A percentile compares a stretch with the other conserved stretches of the same genome.
phyloP scores from a whole-genome alignment of 2,113 vertebrate species.

The Hyaena hyaena region DNA sequence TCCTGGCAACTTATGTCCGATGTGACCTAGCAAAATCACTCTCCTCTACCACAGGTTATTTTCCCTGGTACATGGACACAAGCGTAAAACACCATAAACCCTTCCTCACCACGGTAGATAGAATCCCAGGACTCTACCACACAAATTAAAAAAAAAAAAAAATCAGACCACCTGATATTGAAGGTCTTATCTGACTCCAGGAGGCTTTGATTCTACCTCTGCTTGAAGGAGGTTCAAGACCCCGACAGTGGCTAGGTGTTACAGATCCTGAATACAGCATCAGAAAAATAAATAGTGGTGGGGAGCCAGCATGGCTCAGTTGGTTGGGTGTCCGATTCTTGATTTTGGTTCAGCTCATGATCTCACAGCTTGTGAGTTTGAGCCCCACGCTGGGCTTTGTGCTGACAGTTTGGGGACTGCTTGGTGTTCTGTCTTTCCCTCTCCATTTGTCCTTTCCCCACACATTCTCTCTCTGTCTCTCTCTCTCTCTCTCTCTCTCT shows the following conservation, averaged over 20 bases:
- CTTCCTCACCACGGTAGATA: not conserved
- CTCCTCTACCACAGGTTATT: not conserved
- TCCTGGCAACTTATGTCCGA: not conserved
- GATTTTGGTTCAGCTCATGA: too few species aligned
- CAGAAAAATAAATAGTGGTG: not conserved
- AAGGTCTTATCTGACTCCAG: not conserved
- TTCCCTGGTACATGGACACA: not conserved
- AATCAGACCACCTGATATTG: not conserved
- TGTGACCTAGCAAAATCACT: not conserved
- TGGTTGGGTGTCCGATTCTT: too few species aligned
- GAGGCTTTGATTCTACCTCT: not conserved
- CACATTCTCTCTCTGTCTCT: too few species aligned
- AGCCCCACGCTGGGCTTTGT: too few species aligned
- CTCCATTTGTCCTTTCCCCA: too few species aligned
- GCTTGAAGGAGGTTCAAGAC: not conserved
- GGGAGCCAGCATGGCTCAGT: too few species aligned
- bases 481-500: too few species aligned
- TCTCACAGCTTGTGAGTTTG: too few species aligned
- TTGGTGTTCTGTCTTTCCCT: too few species aligned
- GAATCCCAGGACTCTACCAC: not conserved
- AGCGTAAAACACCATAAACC: not conserved
- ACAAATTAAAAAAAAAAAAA: not conserved
- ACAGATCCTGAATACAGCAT: not conserved
- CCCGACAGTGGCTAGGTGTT: not conserved
- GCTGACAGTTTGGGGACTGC: too few species aligned